Percentiles rank a stretch among this genome's conserved stretches.
These are phyloP conservation scores for Tachycineta bicolor DNA, from an alignment of 2,113 vertebrate genomes.

Conservation along the genomic window DNA sequence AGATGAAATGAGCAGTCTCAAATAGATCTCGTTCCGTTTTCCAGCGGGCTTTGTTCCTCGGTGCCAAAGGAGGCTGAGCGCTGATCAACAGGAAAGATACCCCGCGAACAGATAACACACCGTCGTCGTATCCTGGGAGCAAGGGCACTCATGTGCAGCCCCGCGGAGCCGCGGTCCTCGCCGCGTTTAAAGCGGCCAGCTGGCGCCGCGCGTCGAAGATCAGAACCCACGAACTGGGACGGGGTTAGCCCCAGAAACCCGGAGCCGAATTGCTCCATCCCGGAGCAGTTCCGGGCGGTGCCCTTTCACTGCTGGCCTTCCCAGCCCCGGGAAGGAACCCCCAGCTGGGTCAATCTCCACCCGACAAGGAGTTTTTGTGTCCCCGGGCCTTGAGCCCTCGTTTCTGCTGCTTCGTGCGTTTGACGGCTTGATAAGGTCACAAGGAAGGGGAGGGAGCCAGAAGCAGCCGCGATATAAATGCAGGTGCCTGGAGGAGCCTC, in stretches of 20 bases:
- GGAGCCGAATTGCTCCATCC: accelerated
- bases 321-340: accelerated
- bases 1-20: conserved; percentile 31
- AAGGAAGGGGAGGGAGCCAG: neutral
- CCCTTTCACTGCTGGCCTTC: neutral
- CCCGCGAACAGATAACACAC: accelerated
- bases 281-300: accelerated
- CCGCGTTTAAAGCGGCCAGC: accelerated
- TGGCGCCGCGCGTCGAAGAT: accelerated
- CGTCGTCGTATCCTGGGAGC: accelerated
- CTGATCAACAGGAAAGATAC: neutral
- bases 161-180: too few species aligned
- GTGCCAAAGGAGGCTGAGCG: neutral
- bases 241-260: accelerated
- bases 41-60: neutral
- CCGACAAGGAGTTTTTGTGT: accelerated
- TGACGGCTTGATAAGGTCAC: accelerated
- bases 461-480: accelerated
- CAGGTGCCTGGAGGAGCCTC: neutral
- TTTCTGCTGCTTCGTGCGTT: neutral
- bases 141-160: accelerated
- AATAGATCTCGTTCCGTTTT: conserved; percentile 14
- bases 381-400: accelerated
- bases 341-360: accelerated
- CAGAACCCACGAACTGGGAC: accelerated